These are phyloP conservation scores for Condylura cristata DNA, from an alignment of 2,113 vertebrate species.

Conservation along the genomic window DNA sequence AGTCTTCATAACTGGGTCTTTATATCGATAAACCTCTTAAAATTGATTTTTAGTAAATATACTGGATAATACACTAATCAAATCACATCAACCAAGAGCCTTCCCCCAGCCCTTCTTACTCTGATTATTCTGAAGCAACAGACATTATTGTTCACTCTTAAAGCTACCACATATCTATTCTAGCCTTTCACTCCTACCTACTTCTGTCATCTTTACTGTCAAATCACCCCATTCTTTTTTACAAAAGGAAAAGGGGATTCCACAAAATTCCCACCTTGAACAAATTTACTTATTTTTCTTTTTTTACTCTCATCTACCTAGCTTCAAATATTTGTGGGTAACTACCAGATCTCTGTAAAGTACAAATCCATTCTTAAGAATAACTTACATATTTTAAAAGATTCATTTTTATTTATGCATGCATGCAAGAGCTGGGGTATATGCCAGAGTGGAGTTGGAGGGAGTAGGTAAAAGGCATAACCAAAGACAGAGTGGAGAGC, in stretches of 20 bases:
- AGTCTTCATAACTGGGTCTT: not conserved
- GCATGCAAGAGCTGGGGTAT: too few relatives aligned
- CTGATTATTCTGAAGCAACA: not conserved
- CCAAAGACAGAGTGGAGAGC: too few relatives aligned
- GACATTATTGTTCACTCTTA: not conserved
- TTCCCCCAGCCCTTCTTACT: not conserved
- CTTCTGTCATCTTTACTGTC: not conserved
- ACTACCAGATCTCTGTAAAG: not conserved
- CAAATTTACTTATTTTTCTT: constrained; percentile 9
- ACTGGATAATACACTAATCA: not conserved
- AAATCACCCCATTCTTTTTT: not conserved
- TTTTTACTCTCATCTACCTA: not conserved
- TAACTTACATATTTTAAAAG: not conserved
- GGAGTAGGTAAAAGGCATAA: too few relatives aligned
- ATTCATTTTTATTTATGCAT: too few relatives aligned
- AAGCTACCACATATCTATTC: not conserved
- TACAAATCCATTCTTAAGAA: not conserved
- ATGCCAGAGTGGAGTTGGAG: too few relatives aligned
- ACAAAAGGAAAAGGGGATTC: not conserved
- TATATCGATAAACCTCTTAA: not conserved
- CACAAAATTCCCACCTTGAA: not conserved
- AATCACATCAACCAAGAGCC: not conserved
- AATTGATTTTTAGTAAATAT: constrained; percentile 16
- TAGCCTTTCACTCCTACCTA: not conserved
- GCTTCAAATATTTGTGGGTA: constrained; percentile 34